Evolutionary conservation across 2,113 vertebrate species (phyloP).

Genomic region (Spilogale gracilis): DNA sequence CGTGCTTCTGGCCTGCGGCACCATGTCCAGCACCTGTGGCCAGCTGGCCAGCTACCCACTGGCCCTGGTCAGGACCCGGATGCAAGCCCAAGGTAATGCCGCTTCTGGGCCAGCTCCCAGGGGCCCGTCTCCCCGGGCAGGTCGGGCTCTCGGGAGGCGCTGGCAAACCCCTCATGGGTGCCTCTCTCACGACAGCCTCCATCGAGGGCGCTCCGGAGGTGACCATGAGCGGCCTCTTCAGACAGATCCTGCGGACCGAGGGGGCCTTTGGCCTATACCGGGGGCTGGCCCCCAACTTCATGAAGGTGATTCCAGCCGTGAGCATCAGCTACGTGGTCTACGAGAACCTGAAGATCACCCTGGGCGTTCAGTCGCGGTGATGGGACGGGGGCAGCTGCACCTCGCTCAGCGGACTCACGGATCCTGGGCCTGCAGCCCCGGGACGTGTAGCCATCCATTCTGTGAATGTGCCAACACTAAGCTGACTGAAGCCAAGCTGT

Average conservation of each 20-base stretch:
- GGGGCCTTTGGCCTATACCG: slow-evolving; percentile 95
- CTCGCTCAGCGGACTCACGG: slow-evolving; percentile 73
- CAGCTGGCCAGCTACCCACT: slow-evolving; percentile 97
- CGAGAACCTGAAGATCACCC: slow-evolving; percentile 94
- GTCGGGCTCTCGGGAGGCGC: neutral
- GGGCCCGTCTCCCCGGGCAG: neutral
- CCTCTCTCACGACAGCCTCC: slow-evolving; percentile 87
- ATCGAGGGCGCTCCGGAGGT: slow-evolving; percentile 92
- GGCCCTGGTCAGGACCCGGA: slow-evolving; percentile 96
- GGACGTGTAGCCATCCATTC: slow-evolving; percentile 92
- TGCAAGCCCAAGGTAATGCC: slow-evolving; percentile 97
- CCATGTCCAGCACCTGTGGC: slow-evolving; percentile 97
- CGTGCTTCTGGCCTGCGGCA: slow-evolving; percentile 96
- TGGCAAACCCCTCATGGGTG: neutral
- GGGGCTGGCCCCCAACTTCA: slow-evolving; percentile 98
- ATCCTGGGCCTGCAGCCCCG: slow-evolving; percentile 82
- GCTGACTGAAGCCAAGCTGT: slow-evolving; percentile 87
- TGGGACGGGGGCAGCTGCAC: neutral
- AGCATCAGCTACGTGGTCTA: slow-evolving; percentile 99
- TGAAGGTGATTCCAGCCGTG: slow-evolving; percentile 99
- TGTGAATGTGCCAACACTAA: slow-evolving; percentile 95
- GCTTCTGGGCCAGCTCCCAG: neutral
- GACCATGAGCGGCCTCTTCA: slow-evolving; percentile 96
- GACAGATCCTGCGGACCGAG: slow-evolving; percentile 95
- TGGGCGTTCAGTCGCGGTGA: slow-evolving; percentile 96